Evolutionary conservation across 2,113 vertebrate species (phyloP).

Genomic region (Pandion haliaetus): DNA sequence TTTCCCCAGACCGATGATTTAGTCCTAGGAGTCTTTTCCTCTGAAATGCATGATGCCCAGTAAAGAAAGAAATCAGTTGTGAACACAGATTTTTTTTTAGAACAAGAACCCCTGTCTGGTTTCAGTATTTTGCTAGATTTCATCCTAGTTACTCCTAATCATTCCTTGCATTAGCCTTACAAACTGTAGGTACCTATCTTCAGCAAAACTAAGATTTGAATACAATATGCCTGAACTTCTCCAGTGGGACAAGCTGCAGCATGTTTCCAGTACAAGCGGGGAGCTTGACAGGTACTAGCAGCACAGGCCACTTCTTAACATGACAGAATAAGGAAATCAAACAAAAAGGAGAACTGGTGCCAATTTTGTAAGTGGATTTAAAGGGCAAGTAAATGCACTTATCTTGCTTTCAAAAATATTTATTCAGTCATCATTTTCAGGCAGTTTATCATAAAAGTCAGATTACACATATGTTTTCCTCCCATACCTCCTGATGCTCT

Average conservation of each 20-base stretch:
- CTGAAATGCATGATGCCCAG: background rate
- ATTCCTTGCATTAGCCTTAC: conserved; percentile 54
- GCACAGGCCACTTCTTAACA: background rate
- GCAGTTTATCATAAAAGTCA: background rate
- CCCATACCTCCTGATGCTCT: background rate
- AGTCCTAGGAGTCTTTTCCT: background rate
- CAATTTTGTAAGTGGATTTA: background rate
- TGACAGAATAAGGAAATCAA: background rate
- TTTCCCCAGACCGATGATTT: background rate
- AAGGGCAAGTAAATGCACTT: background rate
- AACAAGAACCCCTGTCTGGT: background rate
- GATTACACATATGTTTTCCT: background rate
- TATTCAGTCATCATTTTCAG: background rate
- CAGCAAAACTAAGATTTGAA: conserved; percentile 59
- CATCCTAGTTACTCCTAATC: conserved; percentile 49
- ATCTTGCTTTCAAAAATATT: background rate
- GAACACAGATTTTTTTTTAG: background rate
- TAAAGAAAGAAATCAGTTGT: background rate
- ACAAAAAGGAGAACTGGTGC: background rate
- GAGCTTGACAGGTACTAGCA: background rate
- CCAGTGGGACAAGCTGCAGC: background rate
- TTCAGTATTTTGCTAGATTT: conserved; percentile 60
- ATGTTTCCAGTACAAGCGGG: background rate
- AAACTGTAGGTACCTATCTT: conserved; percentile 16
- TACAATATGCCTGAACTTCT: conserved; percentile 32